Percentiles rank a stretch among this genome's conserved stretches.
Conservation (phyloP, 2,797 vertebrate genomes). For the Apogon talboti region DNA sequence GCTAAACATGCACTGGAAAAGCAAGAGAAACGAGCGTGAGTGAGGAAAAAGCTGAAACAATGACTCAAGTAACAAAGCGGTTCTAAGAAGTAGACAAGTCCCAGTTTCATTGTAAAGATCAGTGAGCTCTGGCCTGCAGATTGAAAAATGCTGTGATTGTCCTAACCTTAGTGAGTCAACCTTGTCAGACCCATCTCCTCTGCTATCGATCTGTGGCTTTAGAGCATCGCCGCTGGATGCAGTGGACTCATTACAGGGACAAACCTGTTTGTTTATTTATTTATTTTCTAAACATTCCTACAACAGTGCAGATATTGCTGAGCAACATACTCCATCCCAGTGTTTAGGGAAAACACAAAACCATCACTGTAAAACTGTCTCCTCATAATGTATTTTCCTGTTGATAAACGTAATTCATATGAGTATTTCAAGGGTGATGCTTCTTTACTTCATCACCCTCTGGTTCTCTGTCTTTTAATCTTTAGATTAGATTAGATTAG, state of each 20-base stretch:
- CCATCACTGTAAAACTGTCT: no score
- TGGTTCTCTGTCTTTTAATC: background rate
- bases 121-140: slow-evolving; percentile 43
- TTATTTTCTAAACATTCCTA: slow-evolving; percentile 17
- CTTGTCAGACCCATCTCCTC: slow-evolving; percentile 47
- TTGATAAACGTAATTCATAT: background rate
- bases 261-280: background rate
- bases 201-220: slow-evolving; percentile 58
- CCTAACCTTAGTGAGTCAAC: slow-evolving; percentile 46
- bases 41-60: background rate
- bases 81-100: slow-evolving; percentile 11
- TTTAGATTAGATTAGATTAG: no score
- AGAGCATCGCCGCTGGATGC: slow-evolving; percentile 31
- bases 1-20: background rate
- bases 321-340: accelerated
- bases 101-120: slow-evolving; percentile 19
- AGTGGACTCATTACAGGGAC: slow-evolving; percentile 36
- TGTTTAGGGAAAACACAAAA: background rate
- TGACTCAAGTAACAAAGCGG: background rate
- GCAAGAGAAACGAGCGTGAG: background rate
- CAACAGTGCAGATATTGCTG: slow-evolving; percentile 2
- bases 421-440: background rate
- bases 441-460: background rate
- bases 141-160: slow-evolving; percentile 49
- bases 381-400: background rate